These are phyloP conservation scores for Galleria mellonella DNA, from an alignment of 1,140 invertebrate species.

Conservation along the genomic window DNA sequence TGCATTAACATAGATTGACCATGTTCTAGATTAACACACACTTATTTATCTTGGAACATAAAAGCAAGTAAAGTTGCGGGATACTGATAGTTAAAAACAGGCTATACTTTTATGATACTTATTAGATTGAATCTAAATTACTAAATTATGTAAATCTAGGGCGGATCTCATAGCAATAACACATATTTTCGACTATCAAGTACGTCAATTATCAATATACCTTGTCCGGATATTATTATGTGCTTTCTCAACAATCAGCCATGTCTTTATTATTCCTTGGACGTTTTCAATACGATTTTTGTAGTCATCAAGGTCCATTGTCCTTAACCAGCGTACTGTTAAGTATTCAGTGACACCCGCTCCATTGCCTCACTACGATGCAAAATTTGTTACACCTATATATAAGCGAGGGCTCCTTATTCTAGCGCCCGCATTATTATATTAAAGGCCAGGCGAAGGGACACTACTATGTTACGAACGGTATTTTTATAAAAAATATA, in stretches of 20 bases:
- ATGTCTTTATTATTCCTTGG: conserved; percentile 63
- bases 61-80: no score
- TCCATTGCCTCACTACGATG: conserved; percentile 62
- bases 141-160: no score
- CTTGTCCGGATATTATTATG: conserved; percentile 2
- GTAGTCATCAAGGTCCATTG: conserved; percentile 66
- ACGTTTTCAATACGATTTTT: conserved; percentile 69
- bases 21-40: no score
- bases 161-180: no score
- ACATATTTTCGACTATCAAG: conserved; percentile 8
- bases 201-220: conserved; percentile 13
- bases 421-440: conserved; percentile 59
- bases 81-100: no score
- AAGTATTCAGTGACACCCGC: conserved; percentile 62
- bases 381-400: conserved; percentile 73
- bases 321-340: conserved; percentile 64
- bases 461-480: conserved; percentile 44
- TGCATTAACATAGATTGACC: no score
- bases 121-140: no score
- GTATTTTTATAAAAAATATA: conserved; percentile 24
- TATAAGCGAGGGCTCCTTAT: conserved; percentile 61
- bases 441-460: conserved; percentile 39
- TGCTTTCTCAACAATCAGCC: conserved; percentile 51
- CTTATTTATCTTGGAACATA: no score
- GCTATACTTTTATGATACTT: no score